Evolutionary conservation across 2,797 vertebrate species (phyloP).

Genomic region (Perodicticus potto): DNA sequence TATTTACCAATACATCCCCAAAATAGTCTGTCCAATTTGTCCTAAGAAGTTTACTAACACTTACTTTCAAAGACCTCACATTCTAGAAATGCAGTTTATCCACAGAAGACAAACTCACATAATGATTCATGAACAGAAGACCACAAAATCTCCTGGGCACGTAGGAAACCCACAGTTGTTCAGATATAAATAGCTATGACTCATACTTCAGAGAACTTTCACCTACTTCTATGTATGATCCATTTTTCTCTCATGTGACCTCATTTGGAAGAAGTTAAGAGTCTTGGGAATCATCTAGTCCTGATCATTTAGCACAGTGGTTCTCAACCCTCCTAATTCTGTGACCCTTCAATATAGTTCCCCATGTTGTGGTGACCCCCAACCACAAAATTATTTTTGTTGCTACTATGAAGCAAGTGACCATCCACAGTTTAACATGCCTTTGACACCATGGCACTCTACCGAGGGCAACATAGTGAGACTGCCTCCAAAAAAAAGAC

Average conservation of each 20-base stretch:
- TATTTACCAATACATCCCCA: not conserved
- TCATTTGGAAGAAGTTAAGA: conserved; percentile 25
- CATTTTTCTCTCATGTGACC: not conserved
- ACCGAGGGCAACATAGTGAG: no score
- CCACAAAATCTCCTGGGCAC: not conserved
- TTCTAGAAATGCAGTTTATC: not conserved
- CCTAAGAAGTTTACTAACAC: not conserved
- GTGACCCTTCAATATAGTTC: no score
- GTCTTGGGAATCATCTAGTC: not conserved
- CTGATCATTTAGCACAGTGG: not conserved
- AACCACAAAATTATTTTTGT: no score
- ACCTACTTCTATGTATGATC: not conserved
- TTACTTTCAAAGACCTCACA: not conserved
- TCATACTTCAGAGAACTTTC: conserved; percentile 5
- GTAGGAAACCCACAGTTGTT: not conserved
- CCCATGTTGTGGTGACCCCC: no score
- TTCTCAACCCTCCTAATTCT: no score
- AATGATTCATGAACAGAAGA: not conserved
- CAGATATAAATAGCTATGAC: not conserved
- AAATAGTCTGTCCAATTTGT: not conserved
- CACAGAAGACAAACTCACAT: not conserved
- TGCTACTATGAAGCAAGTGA: no score
- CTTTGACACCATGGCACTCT: no score
- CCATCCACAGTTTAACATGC: no score
- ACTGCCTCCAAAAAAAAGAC: no score